These are phyloP conservation scores for Aleiodes alternator DNA, from an alignment of 2,888 invertebrate genomes.

Conservation along the genomic window DNA sequence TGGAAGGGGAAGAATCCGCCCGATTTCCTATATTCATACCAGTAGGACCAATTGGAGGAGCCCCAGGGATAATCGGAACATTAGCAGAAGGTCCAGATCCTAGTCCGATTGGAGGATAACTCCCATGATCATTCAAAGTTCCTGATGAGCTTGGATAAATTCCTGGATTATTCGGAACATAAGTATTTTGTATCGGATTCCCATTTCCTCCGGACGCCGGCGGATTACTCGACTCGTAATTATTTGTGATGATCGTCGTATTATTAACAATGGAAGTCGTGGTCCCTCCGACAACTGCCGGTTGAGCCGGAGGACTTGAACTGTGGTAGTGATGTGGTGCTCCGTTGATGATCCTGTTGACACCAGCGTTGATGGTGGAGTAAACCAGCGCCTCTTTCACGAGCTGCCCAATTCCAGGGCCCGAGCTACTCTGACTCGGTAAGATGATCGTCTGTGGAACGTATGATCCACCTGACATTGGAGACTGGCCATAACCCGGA, in stretches of 20 bases:
- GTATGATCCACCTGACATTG: slow-evolving; percentile 48
- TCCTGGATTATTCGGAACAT: slow-evolving; percentile 11
- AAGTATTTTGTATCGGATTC: slow-evolving; percentile 5
- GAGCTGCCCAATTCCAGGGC: slow-evolving; percentile 72
- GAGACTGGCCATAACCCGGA: slow-evolving; percentile 51
- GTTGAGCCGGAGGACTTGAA: slow-evolving; percentile 19
- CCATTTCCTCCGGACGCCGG: too few species aligned
- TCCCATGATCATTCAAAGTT: slow-evolving; percentile 3
- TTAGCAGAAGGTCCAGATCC: not conserved
- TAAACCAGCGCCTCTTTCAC: slow-evolving; percentile 73
- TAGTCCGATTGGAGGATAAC: not conserved
- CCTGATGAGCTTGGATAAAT: not conserved
- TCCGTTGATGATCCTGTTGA: slow-evolving; percentile 63
- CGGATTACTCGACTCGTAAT: slow-evolving; percentile 53
- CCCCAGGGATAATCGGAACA: slow-evolving; percentile 27
- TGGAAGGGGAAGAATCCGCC: not conserved
- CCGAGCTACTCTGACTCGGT: slow-evolving; percentile 52
- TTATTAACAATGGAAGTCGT: slow-evolving; percentile 51
- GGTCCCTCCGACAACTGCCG: slow-evolving; percentile 17
- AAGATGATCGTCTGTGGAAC: slow-evolving; percentile 66
- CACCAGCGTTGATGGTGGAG: slow-evolving; percentile 68
- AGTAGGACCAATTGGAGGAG: too few species aligned
- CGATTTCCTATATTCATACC: not conserved
- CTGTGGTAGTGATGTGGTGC: slow-evolving; percentile 49
- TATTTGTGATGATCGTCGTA: slow-evolving; percentile 62